Conservation (phyloP, 2,797 vertebrate genomes). For the Chiloscyllium punctatum region DNA sequence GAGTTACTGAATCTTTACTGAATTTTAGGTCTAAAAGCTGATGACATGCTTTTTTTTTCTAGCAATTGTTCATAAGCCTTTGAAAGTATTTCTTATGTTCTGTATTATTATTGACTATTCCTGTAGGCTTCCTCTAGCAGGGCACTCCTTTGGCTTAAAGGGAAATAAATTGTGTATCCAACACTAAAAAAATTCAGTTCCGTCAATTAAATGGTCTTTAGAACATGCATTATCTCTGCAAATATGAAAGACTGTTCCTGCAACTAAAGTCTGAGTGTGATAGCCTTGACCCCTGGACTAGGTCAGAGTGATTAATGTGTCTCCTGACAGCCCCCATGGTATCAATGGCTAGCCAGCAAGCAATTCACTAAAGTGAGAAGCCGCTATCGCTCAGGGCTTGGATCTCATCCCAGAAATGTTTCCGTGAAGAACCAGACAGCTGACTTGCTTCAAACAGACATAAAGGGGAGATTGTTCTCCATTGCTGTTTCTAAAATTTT, state of each 20-base stretch:
- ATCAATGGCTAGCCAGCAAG: background rate
- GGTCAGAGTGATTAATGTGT: background rate
- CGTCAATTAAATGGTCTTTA: background rate
- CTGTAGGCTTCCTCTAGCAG: background rate
- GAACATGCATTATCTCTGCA: background rate
- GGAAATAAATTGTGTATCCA: background rate
- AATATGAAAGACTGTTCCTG: background rate
- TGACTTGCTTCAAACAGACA: background rate
- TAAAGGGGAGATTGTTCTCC: slow-evolving; percentile 27
- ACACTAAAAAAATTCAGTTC: background rate
- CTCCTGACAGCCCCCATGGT: slow-evolving; percentile 21
- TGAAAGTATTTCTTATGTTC: background rate
- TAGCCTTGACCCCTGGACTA: background rate
- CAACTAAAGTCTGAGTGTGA: background rate
- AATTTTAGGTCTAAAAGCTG: background rate
- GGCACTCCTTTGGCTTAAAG: background rate
- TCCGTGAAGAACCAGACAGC: background rate
- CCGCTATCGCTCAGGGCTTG: background rate
- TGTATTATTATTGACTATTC: background rate
- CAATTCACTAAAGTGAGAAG: background rate
- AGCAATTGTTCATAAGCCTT: background rate
- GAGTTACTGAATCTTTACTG: too few relatives aligned
- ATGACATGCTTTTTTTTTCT: background rate
- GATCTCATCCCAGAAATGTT: slow-evolving; percentile 21
- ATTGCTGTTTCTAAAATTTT: background rate